Evolutionary conservation across 2,113 vertebrate species (phyloP).

Genomic region (Falco punctatus): DNA sequence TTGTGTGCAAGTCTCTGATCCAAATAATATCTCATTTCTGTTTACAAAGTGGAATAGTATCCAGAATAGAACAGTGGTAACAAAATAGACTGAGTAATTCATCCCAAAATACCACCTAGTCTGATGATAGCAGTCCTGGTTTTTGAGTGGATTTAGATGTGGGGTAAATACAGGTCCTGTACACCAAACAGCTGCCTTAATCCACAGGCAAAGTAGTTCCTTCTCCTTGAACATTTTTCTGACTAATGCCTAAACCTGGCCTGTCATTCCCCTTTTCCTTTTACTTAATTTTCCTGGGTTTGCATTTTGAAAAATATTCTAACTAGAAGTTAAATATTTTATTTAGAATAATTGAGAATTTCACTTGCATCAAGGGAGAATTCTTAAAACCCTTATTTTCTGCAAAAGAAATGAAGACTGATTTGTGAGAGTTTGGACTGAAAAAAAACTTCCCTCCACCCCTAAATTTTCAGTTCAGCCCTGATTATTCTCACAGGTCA

Average conservation of each 20-base stretch:
- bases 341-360: not conserved
- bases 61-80: not conserved
- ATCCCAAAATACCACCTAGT: not conserved
- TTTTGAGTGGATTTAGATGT: not conserved
- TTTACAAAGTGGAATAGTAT: not conserved
- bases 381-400: not conserved
- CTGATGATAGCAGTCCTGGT: not conserved
- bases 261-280: not conserved
- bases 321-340: not conserved
- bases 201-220: not conserved
- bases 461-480: not conserved
- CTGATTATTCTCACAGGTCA: not conserved
- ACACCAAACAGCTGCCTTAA: not conserved
- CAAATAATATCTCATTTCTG: not conserved
- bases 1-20: not conserved
- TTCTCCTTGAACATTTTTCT: not conserved
- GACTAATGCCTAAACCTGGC: not conserved
- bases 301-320: not conserved
- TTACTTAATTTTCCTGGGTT: not conserved
- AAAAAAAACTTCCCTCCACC: not conserved
- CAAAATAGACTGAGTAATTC: not conserved
- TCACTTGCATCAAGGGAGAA: not conserved
- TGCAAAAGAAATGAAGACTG: not conserved
- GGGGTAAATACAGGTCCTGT: not conserved
- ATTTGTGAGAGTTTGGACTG: not conserved